These are phyloP conservation scores for Uloborus diversus DNA, from an alignment of 1,140 invertebrate species.

Conservation along the genomic window DNA sequence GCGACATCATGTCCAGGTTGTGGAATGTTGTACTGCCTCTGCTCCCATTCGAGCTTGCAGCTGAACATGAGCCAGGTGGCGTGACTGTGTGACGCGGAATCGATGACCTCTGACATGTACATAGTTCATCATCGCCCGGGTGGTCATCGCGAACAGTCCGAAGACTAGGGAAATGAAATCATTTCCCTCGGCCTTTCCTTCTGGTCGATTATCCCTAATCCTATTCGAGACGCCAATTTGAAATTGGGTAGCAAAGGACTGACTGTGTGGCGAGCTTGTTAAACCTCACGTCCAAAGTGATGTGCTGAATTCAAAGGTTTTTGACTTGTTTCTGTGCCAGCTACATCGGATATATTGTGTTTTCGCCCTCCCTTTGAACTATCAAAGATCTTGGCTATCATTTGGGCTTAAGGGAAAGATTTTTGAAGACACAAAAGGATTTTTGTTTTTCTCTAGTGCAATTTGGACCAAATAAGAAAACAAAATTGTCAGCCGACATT, in stretches of 20 bases:
- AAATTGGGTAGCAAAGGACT: neutral
- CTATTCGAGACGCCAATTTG: constrained; percentile 28
- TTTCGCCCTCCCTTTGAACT: too few relatives aligned
- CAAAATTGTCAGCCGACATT: too few relatives aligned
- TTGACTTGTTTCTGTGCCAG: constrained; percentile 6
- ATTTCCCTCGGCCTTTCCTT: neutral
- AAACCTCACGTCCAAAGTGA: neutral
- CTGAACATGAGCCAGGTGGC: constrained; percentile 57
- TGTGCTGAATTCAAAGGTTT: neutral
- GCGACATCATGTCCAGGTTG: constrained; percentile 59
- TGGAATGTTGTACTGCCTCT: constrained; percentile 59
- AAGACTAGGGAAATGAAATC: neutral
- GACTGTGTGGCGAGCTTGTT: constrained; percentile 17
- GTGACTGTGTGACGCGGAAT: neutral
- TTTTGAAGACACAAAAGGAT: too few relatives aligned
- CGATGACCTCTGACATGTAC: constrained; percentile 25
- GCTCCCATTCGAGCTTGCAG: constrained; percentile 47
- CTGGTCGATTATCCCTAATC: neutral
- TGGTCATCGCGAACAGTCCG: constrained; percentile 38
- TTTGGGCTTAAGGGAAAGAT: too few relatives aligned
- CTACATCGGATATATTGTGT: too few relatives aligned
- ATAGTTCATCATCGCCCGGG: constrained; percentile 40
- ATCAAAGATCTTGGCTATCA: too few relatives aligned
- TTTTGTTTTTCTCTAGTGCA: too few relatives aligned
- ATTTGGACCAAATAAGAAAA: too few relatives aligned